Evolutionary conservation across 2,113 vertebrate genomes (phyloP).

Genomic region (Conger conger): DNA sequence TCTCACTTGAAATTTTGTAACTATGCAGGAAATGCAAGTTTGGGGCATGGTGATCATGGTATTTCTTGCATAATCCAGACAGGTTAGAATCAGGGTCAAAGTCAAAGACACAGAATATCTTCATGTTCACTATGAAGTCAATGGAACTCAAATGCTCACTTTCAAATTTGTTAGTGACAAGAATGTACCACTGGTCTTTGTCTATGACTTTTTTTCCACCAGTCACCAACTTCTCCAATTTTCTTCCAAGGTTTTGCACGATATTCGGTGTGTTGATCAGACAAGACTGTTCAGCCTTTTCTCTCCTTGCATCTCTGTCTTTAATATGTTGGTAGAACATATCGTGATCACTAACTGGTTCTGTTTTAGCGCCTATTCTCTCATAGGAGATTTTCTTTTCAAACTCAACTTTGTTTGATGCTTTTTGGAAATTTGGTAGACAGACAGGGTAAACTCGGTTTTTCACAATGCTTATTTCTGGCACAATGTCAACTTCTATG

Average conservation of each 20-base stretch:
- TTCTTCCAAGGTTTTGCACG: constrained; percentile 67
- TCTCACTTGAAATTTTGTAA: constrained; percentile 57
- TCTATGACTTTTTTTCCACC: constrained; percentile 75
- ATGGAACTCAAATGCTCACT: constrained; percentile 60
- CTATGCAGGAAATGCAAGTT: constrained; percentile 70
- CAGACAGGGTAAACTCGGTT: constrained; percentile 59
- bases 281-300: constrained; percentile 61
- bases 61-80: constrained; percentile 70
- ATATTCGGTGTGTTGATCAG: constrained; percentile 29
- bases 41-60: constrained; percentile 61
- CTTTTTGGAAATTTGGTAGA: constrained; percentile 71
- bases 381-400: constrained; percentile 59
- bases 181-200: constrained; percentile 71
- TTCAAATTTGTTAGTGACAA: constrained; percentile 73
- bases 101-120: constrained; percentile 79
- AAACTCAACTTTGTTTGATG: constrained; percentile 56
- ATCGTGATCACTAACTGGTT: constrained; percentile 53
- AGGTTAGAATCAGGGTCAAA: constrained; percentile 76
- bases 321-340: constrained; percentile 57
- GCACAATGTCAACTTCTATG: constrained; percentile 78
- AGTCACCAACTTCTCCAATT: constrained; percentile 67
- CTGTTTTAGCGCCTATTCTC: constrained; percentile 72
- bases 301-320: constrained; percentile 66
- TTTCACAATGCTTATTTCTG: constrained; percentile 58
- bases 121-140: constrained; percentile 72